Evolutionary conservation across 2,888 invertebrate species (phyloP).

Genomic region (Ganaspis brasiliensis): DNA sequence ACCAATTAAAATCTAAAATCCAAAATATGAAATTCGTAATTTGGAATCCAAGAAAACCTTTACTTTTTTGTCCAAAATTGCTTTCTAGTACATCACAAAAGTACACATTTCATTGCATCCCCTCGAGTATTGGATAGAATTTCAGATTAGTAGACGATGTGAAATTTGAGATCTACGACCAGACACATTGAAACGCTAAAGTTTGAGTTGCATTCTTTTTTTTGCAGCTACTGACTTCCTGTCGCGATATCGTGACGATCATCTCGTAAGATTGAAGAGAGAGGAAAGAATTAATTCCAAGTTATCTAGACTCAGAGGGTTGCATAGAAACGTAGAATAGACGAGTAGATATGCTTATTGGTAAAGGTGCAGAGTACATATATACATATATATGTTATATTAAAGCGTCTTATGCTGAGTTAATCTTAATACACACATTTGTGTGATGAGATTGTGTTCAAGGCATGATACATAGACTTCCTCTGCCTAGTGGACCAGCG

Average conservation of each 20-base stretch:
- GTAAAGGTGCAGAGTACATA: background rate
- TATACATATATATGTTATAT: background rate
- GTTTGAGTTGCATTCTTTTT: slow-evolving; percentile 53
- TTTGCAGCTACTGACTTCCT: slow-evolving; percentile 60
- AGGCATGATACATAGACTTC: slow-evolving; percentile 23
- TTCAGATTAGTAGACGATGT: background rate
- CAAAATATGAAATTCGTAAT: too few species aligned
- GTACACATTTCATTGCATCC: background rate
- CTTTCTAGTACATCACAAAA: too few species aligned
- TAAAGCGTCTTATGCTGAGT: too few species aligned
- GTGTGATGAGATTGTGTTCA: background rate
- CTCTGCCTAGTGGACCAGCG: slow-evolving; percentile 27
- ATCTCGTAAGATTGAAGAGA: slow-evolving; percentile 55
- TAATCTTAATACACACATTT: background rate
- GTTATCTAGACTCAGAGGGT: slow-evolving; percentile 57
- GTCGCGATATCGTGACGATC: slow-evolving; percentile 58
- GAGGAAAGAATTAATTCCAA: slow-evolving; percentile 60
- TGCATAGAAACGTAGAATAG: too few species aligned
- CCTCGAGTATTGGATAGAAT: background rate
- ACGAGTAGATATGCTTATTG: background rate
- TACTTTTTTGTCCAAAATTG: too few species aligned
- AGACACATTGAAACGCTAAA: slow-evolving; percentile 53
- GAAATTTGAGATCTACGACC: slow-evolving; percentile 61
- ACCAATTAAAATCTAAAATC: too few species aligned
- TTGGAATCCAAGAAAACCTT: too few species aligned